Base-by-base conservation (phyloP, 1,140 invertebrate species). In the Reticulitermes speratus region DNA sequence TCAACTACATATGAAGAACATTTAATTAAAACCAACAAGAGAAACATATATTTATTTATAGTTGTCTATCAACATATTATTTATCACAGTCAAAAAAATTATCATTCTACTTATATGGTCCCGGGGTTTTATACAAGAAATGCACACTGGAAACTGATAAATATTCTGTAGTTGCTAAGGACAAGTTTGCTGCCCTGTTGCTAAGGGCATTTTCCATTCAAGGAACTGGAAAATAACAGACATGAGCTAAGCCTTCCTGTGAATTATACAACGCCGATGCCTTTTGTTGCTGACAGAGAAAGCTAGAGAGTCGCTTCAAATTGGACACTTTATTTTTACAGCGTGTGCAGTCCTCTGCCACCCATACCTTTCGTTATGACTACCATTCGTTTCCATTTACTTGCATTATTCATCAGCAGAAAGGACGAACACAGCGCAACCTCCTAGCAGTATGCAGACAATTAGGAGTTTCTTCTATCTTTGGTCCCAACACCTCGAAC, bases 241-340 rank as follows among this genome's bases (percentile, higher is more conserved):
- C 65, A 75, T 75, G 65, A 75, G 2, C 25, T 30, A 30, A 75
- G 16, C 65, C n/a, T 14, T 75, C 7, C 25, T 75, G 21, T 30
- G 65, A 25, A 75, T 75, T 75, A 30, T 30, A 75, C 65, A 30
- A 75, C 14, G 65, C 19, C 19, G 14, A 19, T 55, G 52, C 14
- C 14, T 55, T 55, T 12, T 55, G 52, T 55, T 55, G 19, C 52
- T 48, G 7, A 48, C 45, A 65, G 59, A 65, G 9, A 65, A 25
- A 23, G 55, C 21, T 23, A 30, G 65, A 30, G 25, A 75, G 30
- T 75, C n/a, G n/a, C 65, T 75, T 30, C 25, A 75, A 75, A 75
- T 75, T 75, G 65, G 65, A 75, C 65, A 75, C 65, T 75, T 75
- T 75, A 75, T 75, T 75, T 75, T 75, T 75, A 75, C n/a, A 75